Conservation (phyloP, 23 tunicate genomes). For the Oikopleura dioica region DNA sequence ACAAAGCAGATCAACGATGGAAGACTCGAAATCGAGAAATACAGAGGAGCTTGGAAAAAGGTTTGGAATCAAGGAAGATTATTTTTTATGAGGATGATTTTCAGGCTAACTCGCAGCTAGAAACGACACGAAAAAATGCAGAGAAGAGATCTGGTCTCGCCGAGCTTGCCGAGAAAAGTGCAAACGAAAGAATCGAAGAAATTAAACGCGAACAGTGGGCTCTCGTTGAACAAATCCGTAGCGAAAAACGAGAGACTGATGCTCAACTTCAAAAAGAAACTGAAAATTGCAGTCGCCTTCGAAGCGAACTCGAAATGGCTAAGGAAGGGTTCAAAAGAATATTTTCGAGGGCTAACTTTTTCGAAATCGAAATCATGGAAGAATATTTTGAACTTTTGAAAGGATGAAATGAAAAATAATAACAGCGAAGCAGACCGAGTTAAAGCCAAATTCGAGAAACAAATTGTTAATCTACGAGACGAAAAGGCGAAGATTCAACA, state of each 20-base stretch:
- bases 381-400: no score
- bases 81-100: no score
- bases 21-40: background rate
- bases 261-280: background rate
- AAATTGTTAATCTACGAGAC: no score
- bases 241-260: conserved; percentile 7
- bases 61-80: no score
- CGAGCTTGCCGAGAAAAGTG: conserved; percentile 1
- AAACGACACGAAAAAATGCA: background rate
- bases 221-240: background rate
- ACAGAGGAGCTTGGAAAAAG: background rate
- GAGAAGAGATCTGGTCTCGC: background rate
- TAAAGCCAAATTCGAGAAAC: no score
- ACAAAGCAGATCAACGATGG: background rate
- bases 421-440: no score
- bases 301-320: no score
- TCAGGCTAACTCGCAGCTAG: background rate
- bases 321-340: no score
- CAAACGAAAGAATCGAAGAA: conserved; percentile 10
- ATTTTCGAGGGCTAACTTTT: no score
- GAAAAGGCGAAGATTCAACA: background rate
- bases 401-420: no score
- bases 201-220: conserved; percentile 12
- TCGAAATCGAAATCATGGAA: no score
- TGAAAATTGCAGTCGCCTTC: no score